Evolutionary conservation across 1,140 invertebrate species (phyloP).

Genomic region (Cardiocondyla obscurior): DNA sequence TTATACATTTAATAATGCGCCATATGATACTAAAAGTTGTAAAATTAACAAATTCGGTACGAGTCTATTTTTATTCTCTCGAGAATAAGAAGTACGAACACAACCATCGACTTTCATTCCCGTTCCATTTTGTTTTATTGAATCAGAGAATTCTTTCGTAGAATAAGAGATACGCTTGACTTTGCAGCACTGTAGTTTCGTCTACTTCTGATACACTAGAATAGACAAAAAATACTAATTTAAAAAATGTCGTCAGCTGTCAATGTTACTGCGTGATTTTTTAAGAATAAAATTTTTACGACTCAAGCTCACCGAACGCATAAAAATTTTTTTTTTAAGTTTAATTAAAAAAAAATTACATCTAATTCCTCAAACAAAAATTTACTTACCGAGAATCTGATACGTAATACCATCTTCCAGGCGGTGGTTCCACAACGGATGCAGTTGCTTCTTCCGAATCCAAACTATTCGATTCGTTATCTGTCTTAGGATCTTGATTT

Average conservation of each 20-base stretch:
- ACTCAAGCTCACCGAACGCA: no score
- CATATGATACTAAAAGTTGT: conserved; percentile 16
- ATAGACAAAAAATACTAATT: conserved; percentile 37
- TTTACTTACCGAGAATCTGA: conserved; percentile 89
- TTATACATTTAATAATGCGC: background rate
- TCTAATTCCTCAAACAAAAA: background rate
- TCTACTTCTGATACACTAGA: conserved; percentile 89
- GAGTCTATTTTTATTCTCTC: background rate
- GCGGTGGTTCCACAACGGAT: conserved; percentile 84
- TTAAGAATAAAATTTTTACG: no score
- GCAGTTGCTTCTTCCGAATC: conserved; percentile 82
- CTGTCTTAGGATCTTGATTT: conserved; percentile 83
- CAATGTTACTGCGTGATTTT: no score
- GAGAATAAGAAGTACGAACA: background rate
- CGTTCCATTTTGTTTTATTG: background rate
- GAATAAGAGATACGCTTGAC: conserved; percentile 98
- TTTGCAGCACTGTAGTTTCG: conserved; percentile 91
- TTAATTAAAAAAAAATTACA: background rate
- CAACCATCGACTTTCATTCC: background rate
- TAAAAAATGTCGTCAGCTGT: background rate
- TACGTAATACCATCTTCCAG: conserved; percentile 95
- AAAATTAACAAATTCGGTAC: conserved; percentile 21
- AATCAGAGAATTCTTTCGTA: conserved; percentile 94
- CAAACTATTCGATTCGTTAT: conserved; percentile 78
- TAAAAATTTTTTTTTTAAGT: no score